Conservation (phyloP, 1,140 invertebrate species). For the Heliconius nattereri region DNA sequence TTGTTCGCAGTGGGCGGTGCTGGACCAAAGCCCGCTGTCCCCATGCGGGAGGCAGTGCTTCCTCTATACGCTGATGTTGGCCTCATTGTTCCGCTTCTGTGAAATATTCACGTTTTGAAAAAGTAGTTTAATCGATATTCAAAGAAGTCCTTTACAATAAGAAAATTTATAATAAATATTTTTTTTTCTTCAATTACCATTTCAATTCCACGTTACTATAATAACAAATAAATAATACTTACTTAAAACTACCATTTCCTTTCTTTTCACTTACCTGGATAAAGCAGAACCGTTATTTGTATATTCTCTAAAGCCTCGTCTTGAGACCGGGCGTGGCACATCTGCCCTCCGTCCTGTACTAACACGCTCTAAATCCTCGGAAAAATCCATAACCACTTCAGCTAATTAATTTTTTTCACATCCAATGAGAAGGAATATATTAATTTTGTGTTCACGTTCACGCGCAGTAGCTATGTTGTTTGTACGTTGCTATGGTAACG, state of each 20-base stretch:
- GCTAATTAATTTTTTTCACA: constrained; percentile 52
- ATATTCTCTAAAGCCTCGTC: constrained; percentile 63
- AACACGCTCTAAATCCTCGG: constrained; percentile 53
- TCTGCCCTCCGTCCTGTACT: constrained; percentile 52
- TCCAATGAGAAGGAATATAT: constrained; percentile 41
- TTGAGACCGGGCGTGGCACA: constrained; percentile 61
- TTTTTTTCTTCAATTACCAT: too few species aligned
- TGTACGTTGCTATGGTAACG: constrained; percentile 58
- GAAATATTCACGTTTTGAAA: not conserved
- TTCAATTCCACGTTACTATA: too few species aligned
- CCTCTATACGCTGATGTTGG: constrained; percentile 77
- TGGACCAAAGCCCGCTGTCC: constrained; percentile 71
- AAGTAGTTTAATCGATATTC: too few species aligned
- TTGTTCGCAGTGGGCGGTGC: constrained; percentile 69
- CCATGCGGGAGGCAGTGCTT: constrained; percentile 69
- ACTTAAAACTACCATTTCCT: not conserved
- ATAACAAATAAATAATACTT: not conserved
- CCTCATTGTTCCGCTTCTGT: constrained; percentile 71
- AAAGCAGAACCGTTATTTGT: constrained; percentile 41
- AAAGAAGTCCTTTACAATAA: too few species aligned
- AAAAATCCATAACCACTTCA: constrained; percentile 67
- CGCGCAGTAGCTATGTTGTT: constrained; percentile 68
- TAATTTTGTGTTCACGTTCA: constrained; percentile 46
- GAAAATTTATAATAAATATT: too few species aligned
- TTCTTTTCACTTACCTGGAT: constrained; percentile 30